phyloP scores from a whole-genome alignment of 2,797 vertebrate genomes.

The Hyperoplus immaculatus region DNA sequence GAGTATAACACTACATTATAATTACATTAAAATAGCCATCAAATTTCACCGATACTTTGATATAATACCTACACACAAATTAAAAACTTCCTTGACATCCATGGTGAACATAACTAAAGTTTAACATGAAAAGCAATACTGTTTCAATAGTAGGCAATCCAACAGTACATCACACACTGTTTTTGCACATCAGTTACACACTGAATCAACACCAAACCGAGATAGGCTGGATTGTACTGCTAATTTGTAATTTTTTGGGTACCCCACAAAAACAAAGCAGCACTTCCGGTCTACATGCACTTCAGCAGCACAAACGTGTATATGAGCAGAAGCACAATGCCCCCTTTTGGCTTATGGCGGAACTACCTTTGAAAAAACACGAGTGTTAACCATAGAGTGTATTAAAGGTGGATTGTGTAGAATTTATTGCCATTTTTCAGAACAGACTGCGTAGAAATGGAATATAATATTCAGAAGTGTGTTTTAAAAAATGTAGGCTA shows the following conservation, averaged over 20 bases:
- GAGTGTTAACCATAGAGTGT: too few relatives aligned
- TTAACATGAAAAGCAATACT: not conserved
- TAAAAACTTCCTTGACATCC: not conserved
- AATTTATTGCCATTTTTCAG: too few relatives aligned
- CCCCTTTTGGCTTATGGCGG: not conserved
- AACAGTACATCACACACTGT: not conserved
- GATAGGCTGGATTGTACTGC: not conserved
- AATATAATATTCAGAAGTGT: too few relatives aligned
- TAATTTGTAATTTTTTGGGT: too few relatives aligned
- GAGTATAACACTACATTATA: not conserved
- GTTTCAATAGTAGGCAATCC: not conserved
- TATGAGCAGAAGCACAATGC: not conserved
- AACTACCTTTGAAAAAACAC: not conserved
- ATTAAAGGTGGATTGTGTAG: too few relatives aligned
- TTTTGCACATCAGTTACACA: not conserved
- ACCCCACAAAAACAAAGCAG: not conserved
- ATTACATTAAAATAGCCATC: too few relatives aligned
- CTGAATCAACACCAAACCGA: not conserved
- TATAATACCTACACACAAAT: not conserved
- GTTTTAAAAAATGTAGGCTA: too few relatives aligned
- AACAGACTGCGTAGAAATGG: too few relatives aligned
- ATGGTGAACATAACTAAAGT: not conserved
- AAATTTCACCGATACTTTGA: not conserved
- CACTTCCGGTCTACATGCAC: slow-evolving; percentile 7
- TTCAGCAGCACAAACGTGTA: not conserved